phyloP scores from a whole-genome alignment of 2,113 vertebrate species.

The Gymnorhina tibicen region DNA sequence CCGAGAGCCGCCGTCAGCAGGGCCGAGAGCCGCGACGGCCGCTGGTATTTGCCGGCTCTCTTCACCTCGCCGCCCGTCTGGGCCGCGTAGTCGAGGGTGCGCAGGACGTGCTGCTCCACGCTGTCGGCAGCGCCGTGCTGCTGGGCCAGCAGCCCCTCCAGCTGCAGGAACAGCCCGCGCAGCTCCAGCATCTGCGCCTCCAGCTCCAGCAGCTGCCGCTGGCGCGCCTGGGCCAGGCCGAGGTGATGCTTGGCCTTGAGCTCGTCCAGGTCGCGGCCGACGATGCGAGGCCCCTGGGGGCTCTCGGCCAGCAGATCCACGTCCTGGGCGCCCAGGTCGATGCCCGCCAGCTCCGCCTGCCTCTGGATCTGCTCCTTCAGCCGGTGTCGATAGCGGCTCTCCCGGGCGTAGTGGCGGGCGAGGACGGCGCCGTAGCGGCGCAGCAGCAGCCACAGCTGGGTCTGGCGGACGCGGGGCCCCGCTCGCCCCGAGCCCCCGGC shows the following conservation, averaged over 20 bases:
- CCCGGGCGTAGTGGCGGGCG: conserved; percentile 40
- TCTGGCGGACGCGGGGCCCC: conserved; percentile 31
- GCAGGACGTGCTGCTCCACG: conserved; percentile 65
- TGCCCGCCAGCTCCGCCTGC: conserved; percentile 59
- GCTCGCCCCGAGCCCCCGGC: neutral
- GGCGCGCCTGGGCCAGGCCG: conserved; percentile 37
- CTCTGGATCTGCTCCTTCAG: conserved; percentile 66
- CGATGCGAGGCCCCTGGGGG: conserved; percentile 6
- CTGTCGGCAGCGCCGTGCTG: conserved; percentile 61
- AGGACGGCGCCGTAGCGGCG: conserved; percentile 21
- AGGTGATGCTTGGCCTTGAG: conserved; percentile 36
- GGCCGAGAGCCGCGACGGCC: conserved; percentile 36
- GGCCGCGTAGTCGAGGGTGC: conserved; percentile 45
- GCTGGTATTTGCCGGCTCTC: conserved; percentile 55
- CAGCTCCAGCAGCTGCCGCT: conserved; percentile 65
- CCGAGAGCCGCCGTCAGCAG: neutral
- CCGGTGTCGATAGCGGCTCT: conserved; percentile 48
- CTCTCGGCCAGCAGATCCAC: conserved; percentile 40
- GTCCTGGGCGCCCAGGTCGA: conserved; percentile 36
- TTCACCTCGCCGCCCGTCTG: conserved; percentile 51
- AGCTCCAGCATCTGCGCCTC: conserved; percentile 65
- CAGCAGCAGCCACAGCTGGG: conserved; percentile 51
- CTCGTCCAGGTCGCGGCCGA: conserved; percentile 59
- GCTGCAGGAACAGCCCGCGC: conserved; percentile 57
- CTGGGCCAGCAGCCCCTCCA: conserved; percentile 54